These are phyloP conservation scores for Opisthocomus hoazin DNA, from an alignment of 2,113 vertebrate genomes.

Conservation along the genomic window DNA sequence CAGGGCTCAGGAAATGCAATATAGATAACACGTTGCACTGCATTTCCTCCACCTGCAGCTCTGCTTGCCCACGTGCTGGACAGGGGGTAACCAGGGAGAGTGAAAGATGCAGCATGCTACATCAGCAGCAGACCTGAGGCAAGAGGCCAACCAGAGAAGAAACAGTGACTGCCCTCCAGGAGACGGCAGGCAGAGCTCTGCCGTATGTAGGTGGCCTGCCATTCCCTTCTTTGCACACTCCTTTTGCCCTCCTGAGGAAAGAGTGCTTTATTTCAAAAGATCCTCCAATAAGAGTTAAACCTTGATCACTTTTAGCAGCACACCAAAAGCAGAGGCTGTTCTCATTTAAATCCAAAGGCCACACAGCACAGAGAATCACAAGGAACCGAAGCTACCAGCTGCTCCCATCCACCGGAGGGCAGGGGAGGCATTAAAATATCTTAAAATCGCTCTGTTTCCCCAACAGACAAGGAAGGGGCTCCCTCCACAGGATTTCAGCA, in stretches of 20 bases:
- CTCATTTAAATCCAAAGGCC: not conserved
- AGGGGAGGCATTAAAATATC: not conserved
- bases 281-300: not conserved
- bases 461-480: not conserved
- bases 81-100: not conserved
- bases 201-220: fast-evolving
- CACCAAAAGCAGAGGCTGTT: not conserved
- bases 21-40: not conserved
- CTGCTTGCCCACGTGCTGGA: not conserved
- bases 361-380: not conserved
- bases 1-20: not conserved
- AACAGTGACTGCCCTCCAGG: not conserved
- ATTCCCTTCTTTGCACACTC: fast-evolving
- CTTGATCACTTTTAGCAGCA: not conserved
- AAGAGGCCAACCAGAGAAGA: not conserved
- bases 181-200: not conserved
- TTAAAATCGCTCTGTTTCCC: not conserved
- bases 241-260: not conserved
- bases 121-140: not conserved
- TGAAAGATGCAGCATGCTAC: not conserved
- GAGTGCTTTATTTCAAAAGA: not conserved
- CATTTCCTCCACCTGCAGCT: not conserved
- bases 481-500: not conserved
- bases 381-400: not conserved
- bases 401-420: not conserved